Evolutionary conservation across 2,888 invertebrate genomes (phyloP), one percentile per base, ranked within the genome.

Genomic region (Hypolimnas misippus): DNA sequence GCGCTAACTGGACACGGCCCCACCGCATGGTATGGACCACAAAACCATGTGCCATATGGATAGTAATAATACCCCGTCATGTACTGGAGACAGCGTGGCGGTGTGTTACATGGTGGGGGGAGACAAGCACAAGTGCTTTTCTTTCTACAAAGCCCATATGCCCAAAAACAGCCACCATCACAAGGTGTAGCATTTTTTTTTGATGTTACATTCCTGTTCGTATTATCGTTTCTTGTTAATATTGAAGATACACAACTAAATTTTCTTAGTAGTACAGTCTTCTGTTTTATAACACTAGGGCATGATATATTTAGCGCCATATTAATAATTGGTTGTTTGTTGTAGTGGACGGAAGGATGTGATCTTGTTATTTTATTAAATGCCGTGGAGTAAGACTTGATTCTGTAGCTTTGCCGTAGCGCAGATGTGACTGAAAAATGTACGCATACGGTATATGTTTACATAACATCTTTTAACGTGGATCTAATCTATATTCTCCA

Each of bases 61-160:
- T 89, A 89, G 66, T 88, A 87, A 65, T 86, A 88, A 68, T 89
- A 88, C 3, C 89, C 87, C 3, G 83, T 83, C 84, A 87, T 84
- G 63, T 82, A 81, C 50, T 87, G 86, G 10, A 87, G 46, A 65
- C 87, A 87, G 25, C 67, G 73, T 0, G 88, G 77, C 0, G 86
- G 82, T 0, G 70, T 70, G 60, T 84, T 83, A 66, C 85, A 83
- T 0, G 87, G 86, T 0, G 86, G 84, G 0, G 87, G 88, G 0
- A 86, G 73, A 53, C 77, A 78, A 58, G 72, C 66, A 2, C 58
- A 54, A 51, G 59, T 44, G 2, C 33, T 14, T 19, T 50, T 62
- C 17, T 33, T 17, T 0, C 51, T 58, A 52, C 56, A 63, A 1
- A 56, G 54, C 2, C 61, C 63, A 17, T n/a, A n/a, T n/a, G 3